Evolutionary conservation across 2,113 vertebrate species (phyloP).

Genomic region (Felis chaus): DNA sequence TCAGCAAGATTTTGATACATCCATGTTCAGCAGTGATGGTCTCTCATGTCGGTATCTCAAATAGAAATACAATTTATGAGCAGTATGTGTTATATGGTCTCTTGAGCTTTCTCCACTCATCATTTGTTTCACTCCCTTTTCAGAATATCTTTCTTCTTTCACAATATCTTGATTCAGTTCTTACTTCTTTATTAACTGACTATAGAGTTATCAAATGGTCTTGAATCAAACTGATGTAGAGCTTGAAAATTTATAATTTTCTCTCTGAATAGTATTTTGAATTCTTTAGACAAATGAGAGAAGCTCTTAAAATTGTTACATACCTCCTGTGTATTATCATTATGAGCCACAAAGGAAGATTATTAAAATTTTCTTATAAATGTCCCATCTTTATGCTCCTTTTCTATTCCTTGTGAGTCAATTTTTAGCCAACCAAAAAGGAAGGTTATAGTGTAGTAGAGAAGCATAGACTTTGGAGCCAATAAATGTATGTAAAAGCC

Average conservation of each 20-base stretch:
- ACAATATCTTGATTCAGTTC: background rate
- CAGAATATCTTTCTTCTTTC: background rate
- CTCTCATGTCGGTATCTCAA: conserved; percentile 17
- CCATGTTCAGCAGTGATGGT: background rate
- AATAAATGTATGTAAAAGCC: background rate
- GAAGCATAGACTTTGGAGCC: background rate
- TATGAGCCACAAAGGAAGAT: background rate
- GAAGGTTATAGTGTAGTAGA: background rate
- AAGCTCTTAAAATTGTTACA: background rate
- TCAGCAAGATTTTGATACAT: background rate
- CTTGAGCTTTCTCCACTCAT: background rate
- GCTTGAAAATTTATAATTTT: background rate
- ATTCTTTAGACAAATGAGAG: background rate
- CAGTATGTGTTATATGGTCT: background rate
- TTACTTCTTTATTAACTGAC: background rate
- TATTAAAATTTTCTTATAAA: background rate
- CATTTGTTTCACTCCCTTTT: background rate
- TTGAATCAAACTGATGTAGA: background rate
- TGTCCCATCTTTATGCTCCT: background rate
- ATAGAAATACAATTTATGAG: background rate
- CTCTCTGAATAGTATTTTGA: background rate
- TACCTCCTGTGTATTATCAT: background rate
- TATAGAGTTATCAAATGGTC: background rate
- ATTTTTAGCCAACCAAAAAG: background rate
- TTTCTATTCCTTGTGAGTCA: background rate